Conservation (phyloP, 2,113 vertebrate genomes). For the Pyrgilauda ruficollis region DNA sequence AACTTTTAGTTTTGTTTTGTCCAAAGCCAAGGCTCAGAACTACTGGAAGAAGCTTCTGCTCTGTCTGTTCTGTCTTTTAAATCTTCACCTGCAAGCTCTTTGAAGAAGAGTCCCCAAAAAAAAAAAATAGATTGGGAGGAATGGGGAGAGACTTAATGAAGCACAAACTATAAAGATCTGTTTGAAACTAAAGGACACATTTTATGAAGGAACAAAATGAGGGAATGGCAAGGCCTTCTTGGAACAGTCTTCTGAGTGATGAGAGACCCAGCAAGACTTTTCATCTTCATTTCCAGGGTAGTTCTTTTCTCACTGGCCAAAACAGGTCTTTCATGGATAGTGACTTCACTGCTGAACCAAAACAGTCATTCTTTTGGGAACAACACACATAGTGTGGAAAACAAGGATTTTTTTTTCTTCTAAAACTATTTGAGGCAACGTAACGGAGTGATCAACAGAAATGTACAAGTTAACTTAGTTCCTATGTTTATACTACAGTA, state of each 20-base stretch:
- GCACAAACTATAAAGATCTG: slow-evolving; percentile 89
- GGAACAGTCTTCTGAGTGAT: slow-evolving; percentile 82
- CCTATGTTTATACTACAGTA: slow-evolving; percentile 99
- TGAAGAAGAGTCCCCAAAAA: slow-evolving; percentile 88
- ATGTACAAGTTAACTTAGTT: slow-evolving; percentile 99
- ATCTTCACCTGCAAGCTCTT: slow-evolving; percentile 90
- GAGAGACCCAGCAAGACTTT: slow-evolving; percentile 76
- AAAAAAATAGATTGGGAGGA: slow-evolving; percentile 60
- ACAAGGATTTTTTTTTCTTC: slow-evolving; percentile 95
- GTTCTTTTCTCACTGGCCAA: slow-evolving; percentile 83
- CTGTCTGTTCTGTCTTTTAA: slow-evolving; percentile 83
- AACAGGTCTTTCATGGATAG: slow-evolving; percentile 84
- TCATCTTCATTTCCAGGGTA: slow-evolving; percentile 77
- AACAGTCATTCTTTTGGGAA: slow-evolving; percentile 96
- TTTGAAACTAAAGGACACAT: slow-evolving; percentile 91
- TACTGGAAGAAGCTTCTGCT: slow-evolving; percentile 86
- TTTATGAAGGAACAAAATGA: slow-evolving; percentile 87
- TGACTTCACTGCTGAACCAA: slow-evolving; percentile 83
- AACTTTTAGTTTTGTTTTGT: slow-evolving; percentile 76
- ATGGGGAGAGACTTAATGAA: slow-evolving; percentile 83
- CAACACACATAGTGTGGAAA: slow-evolving; percentile 99
- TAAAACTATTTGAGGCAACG: slow-evolving; percentile 99
- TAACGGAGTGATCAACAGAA: slow-evolving; percentile 97
- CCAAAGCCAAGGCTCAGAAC: slow-evolving; percentile 85
- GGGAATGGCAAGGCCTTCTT: slow-evolving; percentile 88